A percentile compares a stretch with the other conserved stretches of the same genome.
These are phyloP conservation scores for Pongo pygmaeus DNA, from an alignment of 2,113 vertebrate genomes.

Conservation along the genomic window DNA sequence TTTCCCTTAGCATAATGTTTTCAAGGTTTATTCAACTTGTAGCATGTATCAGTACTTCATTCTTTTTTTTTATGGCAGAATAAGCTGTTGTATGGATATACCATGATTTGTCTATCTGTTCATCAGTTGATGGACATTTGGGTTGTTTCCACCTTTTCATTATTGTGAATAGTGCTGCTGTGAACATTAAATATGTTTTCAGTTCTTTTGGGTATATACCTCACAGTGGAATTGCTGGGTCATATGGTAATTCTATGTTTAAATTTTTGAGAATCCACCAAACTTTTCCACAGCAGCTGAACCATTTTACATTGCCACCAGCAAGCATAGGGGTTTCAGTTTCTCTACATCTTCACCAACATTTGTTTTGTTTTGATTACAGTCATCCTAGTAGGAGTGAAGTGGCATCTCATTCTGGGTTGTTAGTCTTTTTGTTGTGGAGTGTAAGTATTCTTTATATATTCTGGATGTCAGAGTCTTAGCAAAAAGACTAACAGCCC, in stretches of 20 bases:
- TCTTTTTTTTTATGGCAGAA: not conserved
- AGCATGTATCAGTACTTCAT: not conserved
- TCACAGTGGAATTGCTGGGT: not conserved
- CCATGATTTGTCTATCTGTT: not conserved
- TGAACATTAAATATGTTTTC: not conserved
- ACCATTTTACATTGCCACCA: not conserved
- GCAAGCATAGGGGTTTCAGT: not conserved
- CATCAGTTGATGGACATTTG: not conserved
- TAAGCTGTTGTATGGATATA: not conserved
- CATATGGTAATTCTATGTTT: not conserved
- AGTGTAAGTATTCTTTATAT: not conserved
- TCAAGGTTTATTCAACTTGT: not conserved
- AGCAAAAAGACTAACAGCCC: not conserved
- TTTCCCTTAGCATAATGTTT: slow-evolving; percentile 16
- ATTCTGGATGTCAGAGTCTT: not conserved
- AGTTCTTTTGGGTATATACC: not conserved
- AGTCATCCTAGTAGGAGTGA: not conserved
- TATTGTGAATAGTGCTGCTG: not conserved
- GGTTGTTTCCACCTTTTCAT: not conserved
- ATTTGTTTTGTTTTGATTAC: not conserved
- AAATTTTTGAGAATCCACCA: not conserved
- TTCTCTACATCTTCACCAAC: not conserved
- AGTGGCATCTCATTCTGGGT: not conserved
- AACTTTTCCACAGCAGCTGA: not conserved
- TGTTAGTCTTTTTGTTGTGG: not conserved